Evolutionary conservation across 2,113 vertebrate species (phyloP).

Genomic region (Halichoeres trimaculatus): DNA sequence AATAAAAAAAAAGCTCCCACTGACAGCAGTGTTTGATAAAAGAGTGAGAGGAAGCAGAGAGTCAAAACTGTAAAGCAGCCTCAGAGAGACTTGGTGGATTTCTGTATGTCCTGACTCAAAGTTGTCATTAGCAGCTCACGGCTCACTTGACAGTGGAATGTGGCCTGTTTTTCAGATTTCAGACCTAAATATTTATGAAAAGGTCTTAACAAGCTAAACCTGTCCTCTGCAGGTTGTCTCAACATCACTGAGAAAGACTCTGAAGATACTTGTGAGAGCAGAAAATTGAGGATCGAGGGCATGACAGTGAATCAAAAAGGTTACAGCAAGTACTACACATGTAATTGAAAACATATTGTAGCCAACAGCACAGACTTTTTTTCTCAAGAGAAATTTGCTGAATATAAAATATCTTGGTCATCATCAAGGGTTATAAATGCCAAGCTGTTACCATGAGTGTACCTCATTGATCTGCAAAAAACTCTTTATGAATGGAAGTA

Average conservation of each 20-base stretch:
- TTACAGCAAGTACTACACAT: neutral
- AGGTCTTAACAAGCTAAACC: slow-evolving; percentile 51
- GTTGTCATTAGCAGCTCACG: slow-evolving; percentile 38
- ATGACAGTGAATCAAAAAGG: neutral
- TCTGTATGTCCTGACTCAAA: slow-evolving; percentile 34
- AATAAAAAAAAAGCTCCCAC: slow-evolving; percentile 26
- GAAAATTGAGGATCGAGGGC: neutral
- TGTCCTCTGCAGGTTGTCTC: slow-evolving; percentile 61
- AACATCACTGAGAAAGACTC: slow-evolving; percentile 48
- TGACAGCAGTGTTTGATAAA: slow-evolving; percentile 44
- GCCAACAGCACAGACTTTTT: slow-evolving; percentile 1
- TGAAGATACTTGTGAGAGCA: neutral
- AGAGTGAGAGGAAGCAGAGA: slow-evolving; percentile 42
- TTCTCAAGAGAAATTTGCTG: too few relatives aligned
- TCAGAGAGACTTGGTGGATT: slow-evolving; percentile 30
- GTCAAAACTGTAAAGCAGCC: slow-evolving; percentile 58
- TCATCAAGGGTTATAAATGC: neutral
- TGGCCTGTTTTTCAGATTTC: slow-evolving; percentile 68
- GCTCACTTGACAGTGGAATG: slow-evolving; percentile 54
- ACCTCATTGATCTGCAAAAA: slow-evolving; percentile 14
- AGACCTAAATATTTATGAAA: slow-evolving; percentile 82
- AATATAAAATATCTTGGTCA: too few relatives aligned
- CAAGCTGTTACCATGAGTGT: slow-evolving; percentile 2
- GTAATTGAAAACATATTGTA: slow-evolving; percentile 23
- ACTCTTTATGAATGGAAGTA: slow-evolving; percentile 15